phyloP scores from a whole-genome alignment of 2,797 vertebrate genomes.

The Peromyscus attwateri region DNA sequence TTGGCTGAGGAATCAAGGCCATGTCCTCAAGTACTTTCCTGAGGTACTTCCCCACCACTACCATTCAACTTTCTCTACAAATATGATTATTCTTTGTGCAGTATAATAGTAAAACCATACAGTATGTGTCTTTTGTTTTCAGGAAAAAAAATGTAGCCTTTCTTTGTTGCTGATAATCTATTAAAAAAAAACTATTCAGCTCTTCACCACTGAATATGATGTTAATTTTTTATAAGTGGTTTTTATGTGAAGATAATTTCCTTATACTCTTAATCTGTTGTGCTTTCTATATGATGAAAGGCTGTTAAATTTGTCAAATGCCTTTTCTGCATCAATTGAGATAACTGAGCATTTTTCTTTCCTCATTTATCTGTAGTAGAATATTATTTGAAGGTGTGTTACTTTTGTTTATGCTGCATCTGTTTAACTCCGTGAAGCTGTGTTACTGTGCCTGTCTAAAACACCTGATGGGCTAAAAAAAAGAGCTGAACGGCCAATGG shows the following conservation, averaged over 20 bases:
- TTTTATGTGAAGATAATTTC: not conserved
- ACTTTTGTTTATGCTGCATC: too few species aligned
- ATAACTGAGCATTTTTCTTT: not conserved
- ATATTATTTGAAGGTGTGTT: too few species aligned
- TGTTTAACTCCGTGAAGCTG: too few species aligned
- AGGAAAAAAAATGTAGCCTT: not conserved
- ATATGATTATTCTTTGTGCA: not conserved
- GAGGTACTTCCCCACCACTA: not conserved
- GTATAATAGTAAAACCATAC: not conserved
- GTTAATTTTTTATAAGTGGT: not conserved
- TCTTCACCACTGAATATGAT: not conserved
- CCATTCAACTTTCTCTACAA: not conserved
- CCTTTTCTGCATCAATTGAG: not conserved
- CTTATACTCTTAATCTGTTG: not conserved
- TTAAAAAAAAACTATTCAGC: not conserved
- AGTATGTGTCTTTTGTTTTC: not conserved
- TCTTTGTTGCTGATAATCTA: not conserved
- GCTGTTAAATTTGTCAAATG: not conserved
- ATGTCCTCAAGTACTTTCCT: not conserved
- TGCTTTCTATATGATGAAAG: not conserved
- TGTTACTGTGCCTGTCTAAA: too few species aligned
- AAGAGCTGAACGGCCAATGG: too few species aligned
- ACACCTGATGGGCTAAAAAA: too few species aligned
- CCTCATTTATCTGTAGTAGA: not conserved
- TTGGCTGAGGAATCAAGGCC: not conserved